A percentile compares a stretch with the other conserved stretches of the same genome.
phyloP scores from a whole-genome alignment of 2,797 vertebrate species.

The Pelodytes ibericus region DNA sequence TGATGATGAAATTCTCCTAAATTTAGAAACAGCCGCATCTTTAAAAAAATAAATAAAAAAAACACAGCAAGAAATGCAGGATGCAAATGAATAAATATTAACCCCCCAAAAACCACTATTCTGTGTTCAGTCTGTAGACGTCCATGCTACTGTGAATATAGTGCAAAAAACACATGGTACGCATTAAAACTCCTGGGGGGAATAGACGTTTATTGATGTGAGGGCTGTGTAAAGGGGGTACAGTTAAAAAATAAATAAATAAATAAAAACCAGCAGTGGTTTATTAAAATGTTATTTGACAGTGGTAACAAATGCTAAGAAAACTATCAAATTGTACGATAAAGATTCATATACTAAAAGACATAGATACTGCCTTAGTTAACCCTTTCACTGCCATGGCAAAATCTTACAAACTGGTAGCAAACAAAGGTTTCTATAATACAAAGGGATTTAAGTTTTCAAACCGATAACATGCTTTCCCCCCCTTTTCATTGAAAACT shows the following conservation, averaged over 20 bases:
- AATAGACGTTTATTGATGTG: conserved; percentile 55
- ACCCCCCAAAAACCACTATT: too few relatives aligned
- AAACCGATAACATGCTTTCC: too few relatives aligned
- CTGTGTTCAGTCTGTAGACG: conserved; percentile 21
- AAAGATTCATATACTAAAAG: conserved; percentile 33
- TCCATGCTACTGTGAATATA: conserved; percentile 35
- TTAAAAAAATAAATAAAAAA: not conserved
- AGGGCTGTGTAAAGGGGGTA: conserved; percentile 27
- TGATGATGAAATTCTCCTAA: too few relatives aligned
- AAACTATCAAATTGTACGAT: conserved; percentile 37
- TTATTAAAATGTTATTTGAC: conserved; percentile 50
- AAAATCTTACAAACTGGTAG: too few relatives aligned
- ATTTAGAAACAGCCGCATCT: too few relatives aligned
- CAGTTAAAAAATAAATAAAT: conserved; percentile 33
- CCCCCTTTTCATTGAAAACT: not conserved
- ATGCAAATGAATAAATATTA: not conserved
- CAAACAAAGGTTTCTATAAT: too few relatives aligned
- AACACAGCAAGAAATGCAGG: too few relatives aligned
- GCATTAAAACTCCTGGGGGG: conserved; percentile 55
- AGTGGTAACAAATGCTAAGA: conserved; percentile 19
- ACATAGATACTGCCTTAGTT: conserved; percentile 3
- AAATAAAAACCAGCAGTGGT: conserved; percentile 34
- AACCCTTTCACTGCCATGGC: not conserved
- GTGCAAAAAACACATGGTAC: conserved; percentile 54
- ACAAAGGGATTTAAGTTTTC: too few relatives aligned